These are phyloP conservation scores for Thyatira batis DNA, from an alignment of 2,888 invertebrate species.

Conservation along the genomic window DNA sequence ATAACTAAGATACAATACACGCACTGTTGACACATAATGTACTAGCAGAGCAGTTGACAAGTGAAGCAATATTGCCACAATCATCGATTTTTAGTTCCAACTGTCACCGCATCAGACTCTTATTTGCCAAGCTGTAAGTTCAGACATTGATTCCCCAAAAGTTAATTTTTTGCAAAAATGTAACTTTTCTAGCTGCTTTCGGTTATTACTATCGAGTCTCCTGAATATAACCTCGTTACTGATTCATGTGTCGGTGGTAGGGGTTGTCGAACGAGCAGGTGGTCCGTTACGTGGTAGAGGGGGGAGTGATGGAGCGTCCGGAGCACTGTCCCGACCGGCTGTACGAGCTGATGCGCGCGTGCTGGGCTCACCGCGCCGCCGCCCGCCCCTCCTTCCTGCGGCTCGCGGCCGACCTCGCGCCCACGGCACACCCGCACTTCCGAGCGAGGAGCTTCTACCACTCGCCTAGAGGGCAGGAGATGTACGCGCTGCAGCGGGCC, in stretches of 20 bases:
- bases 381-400: constrained; percentile 93
- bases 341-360: constrained; percentile 94
- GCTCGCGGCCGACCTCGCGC: constrained; percentile 88
- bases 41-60: too few relatives aligned
- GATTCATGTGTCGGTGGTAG: constrained; percentile 53
- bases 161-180: too few relatives aligned
- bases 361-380: constrained; percentile 93
- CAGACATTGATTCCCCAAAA: too few relatives aligned
- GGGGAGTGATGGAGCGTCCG: constrained; percentile 96
- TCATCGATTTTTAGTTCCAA: too few relatives aligned
- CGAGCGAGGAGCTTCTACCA: constrained; percentile 84
- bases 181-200: too few relatives aligned
- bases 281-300: constrained; percentile 93
- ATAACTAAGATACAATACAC: too few relatives aligned
- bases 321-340: constrained; percentile 97
- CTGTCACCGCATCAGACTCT: too few relatives aligned
- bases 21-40: too few relatives aligned
- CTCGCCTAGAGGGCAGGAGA: constrained; percentile 83
- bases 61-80: too few relatives aligned
- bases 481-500: constrained; percentile 69
- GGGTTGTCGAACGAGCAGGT: constrained; percentile 97
- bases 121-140: too few relatives aligned
- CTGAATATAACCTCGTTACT: too few relatives aligned
- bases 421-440: constrained; percentile 84
- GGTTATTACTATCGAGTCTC: neutral